Percentiles rank a stretch among this genome's conserved stretches.
These are phyloP conservation scores for Pollimyrus isidori DNA, from an alignment of 2,113 vertebrate species.

Conservation along the genomic window DNA sequence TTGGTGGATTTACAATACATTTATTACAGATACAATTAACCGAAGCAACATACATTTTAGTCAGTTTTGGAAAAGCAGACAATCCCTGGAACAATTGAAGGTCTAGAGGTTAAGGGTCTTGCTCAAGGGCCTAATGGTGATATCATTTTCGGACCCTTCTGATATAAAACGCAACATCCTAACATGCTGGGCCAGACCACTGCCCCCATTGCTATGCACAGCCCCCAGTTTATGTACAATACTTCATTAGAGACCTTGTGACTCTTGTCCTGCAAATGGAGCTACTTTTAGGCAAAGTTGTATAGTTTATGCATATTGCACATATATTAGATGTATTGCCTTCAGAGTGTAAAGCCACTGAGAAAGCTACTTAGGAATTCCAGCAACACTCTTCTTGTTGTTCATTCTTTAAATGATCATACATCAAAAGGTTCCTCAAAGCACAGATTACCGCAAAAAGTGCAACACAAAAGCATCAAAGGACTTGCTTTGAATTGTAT, in stretches of 20 bases:
- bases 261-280: neutral
- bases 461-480: neutral
- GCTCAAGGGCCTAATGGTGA: too few species aligned
- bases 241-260: neutral
- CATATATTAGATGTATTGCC: neutral
- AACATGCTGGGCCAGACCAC: neutral
- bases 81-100: neutral
- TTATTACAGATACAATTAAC: neutral
- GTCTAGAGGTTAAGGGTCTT: too few species aligned
- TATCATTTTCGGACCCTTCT: too few species aligned
- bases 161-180: neutral
- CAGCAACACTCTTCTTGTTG: neutral
- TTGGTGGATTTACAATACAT: neutral
- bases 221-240: neutral
- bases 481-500: neutral
- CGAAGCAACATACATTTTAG: neutral
- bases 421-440: neutral
- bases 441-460: neutral
- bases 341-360: neutral
- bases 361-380: neutral
- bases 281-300: neutral
- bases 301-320: neutral
- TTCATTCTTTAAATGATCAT: neutral
- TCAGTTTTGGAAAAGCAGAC: too few species aligned
- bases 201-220: too few species aligned